These are phyloP conservation scores for Cacajao melanocephalus DNA, from an alignment of 2,797 vertebrate species.

Conservation along the genomic window DNA sequence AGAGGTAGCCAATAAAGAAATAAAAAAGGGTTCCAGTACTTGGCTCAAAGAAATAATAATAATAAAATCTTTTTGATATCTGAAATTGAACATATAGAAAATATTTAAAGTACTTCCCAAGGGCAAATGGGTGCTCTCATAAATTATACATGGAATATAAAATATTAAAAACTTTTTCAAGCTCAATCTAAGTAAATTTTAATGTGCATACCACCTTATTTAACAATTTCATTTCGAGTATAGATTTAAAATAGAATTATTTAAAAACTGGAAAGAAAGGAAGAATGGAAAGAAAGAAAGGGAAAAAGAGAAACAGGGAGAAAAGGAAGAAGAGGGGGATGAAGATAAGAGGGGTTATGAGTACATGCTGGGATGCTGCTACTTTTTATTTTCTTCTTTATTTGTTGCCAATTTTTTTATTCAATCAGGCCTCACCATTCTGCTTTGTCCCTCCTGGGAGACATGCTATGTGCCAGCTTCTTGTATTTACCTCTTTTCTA, in stretches of 20 bases:
- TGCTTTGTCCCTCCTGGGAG: neutral
- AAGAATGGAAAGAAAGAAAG: too few species aligned
- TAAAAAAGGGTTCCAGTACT: neutral
- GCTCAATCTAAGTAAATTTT: neutral
- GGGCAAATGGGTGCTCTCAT: neutral
- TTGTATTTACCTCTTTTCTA: neutral
- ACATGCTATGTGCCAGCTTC: neutral
- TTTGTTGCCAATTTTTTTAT: neutral
- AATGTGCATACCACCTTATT: neutral
- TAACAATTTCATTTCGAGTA: neutral
- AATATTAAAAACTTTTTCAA: neutral
- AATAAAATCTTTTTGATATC: neutral
- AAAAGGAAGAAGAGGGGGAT: neutral
- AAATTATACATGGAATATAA: neutral
- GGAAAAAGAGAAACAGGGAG: neutral
- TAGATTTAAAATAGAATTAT: neutral
- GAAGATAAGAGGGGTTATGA: neutral
- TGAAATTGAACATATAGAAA: neutral
- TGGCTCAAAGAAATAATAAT: neutral
- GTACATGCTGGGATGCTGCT: neutral
- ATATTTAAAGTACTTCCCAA: neutral
- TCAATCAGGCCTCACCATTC: neutral
- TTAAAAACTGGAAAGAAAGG: neutral
- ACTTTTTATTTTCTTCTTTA: neutral
- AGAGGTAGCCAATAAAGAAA: neutral